phyloP scores from a whole-genome alignment of 2,888 invertebrate species.

The Cylloceria caligata region DNA sequence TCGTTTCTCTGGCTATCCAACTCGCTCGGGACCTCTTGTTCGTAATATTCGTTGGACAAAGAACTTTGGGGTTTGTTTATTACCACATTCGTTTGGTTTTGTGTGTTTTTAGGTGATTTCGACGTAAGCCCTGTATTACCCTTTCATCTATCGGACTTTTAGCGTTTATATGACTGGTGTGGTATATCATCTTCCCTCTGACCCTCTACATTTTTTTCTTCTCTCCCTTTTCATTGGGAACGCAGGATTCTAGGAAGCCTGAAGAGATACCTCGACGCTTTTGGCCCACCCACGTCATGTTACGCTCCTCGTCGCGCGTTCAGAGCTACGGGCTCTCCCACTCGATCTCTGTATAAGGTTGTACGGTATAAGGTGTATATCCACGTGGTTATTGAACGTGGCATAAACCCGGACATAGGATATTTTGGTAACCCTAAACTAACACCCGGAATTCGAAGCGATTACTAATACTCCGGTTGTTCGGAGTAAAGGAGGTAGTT shows the following conservation, averaged over 20 bases:
- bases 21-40: constrained; percentile 32
- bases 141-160: constrained; percentile 48
- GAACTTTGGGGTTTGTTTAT: constrained; percentile 58
- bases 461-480: constrained; percentile 55
- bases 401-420: constrained; percentile 71
- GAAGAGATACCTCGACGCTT: constrained; percentile 63
- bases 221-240: constrained; percentile 48
- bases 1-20: constrained; percentile 12
- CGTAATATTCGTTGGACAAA: constrained; percentile 54
- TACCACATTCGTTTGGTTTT: constrained; percentile 51
- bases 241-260: constrained; percentile 67
- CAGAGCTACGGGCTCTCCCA: constrained; percentile 22
- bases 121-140: constrained; percentile 42
- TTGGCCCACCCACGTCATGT: constrained; percentile 79
- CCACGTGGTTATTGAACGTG: neutral
- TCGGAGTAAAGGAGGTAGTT: constrained; percentile 32
- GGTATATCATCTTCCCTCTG: constrained; percentile 52
- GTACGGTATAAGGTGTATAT: neutral
- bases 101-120: constrained; percentile 43
- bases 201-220: constrained; percentile 47
- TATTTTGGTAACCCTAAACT: constrained; percentile 79
- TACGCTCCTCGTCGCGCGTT: constrained; percentile 59
- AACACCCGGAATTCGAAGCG: constrained; percentile 54
- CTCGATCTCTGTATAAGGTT: constrained; percentile 8
- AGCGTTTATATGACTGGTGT: constrained; percentile 19